These are phyloP conservation scores for Aphidius ervi DNA, from an alignment of 1,140 invertebrate species.

Conservation along the genomic window DNA sequence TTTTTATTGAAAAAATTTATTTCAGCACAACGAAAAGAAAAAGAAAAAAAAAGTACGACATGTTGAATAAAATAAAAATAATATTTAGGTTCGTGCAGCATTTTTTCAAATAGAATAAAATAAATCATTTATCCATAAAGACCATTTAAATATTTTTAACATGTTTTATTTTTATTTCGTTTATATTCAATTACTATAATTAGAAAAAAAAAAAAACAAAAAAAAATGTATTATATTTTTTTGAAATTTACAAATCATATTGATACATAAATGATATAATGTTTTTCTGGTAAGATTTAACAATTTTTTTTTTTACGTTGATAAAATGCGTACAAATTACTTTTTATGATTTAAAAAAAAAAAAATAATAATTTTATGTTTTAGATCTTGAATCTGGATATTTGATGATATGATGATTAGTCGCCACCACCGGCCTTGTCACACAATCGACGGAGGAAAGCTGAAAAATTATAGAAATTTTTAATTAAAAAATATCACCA, in stretches of 20 bases:
- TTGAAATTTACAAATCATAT: conserved; percentile 24
- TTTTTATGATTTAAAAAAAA: too few relatives aligned
- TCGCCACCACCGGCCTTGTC: conserved; percentile 46
- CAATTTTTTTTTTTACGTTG: too few relatives aligned
- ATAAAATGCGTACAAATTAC: too few relatives aligned
- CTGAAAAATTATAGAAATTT: conserved; percentile 45
- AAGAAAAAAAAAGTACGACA: too few relatives aligned
- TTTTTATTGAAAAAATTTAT: too few relatives aligned
- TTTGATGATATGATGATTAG: conserved; percentile 22
- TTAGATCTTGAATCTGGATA: too few relatives aligned
- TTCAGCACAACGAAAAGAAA: too few relatives aligned
- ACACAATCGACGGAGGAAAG: conserved; percentile 69
- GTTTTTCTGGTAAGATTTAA: conserved; percentile 2
- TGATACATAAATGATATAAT: conserved; percentile 30
- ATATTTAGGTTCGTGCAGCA: too few relatives aligned
- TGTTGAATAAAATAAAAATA: too few relatives aligned
- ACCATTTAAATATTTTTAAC: not conserved
- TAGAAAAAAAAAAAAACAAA: too few relatives aligned
- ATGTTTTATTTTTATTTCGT: not conserved
- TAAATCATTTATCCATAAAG: conserved; percentile 11
- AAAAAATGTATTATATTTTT: conserved; percentile 4
- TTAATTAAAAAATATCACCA: too few relatives aligned
- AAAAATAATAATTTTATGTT: too few relatives aligned
- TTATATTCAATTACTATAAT: not conserved
- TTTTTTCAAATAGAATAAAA: conserved; percentile 5